A percentile compares a stretch with the other conserved stretches of the same genome.
phyloP scores from a whole-genome alignment of 2,888 invertebrate species.

The Dione juno region DNA sequence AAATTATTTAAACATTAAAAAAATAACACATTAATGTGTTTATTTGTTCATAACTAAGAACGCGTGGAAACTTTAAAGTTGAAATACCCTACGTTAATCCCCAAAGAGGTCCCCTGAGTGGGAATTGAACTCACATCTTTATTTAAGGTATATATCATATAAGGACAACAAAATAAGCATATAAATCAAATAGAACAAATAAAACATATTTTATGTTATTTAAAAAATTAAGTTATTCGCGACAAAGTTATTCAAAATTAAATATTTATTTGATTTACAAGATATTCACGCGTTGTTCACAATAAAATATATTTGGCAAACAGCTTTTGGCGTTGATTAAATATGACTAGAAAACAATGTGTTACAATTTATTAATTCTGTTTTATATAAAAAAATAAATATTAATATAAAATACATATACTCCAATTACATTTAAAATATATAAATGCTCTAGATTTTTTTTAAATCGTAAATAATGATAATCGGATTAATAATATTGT shows the following conservation, averaged over 20 bases:
- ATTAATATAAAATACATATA: too few relatives aligned
- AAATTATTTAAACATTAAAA: conserved; percentile 7
- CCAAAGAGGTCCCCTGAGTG: too few relatives aligned
- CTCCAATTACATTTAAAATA: background rate
- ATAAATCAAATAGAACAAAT: too few relatives aligned
- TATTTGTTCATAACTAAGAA: background rate
- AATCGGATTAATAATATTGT: background rate
- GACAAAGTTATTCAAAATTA: too few relatives aligned
- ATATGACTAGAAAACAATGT: conserved; percentile 39
- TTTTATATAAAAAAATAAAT: background rate
- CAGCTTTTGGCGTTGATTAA: conserved; percentile 37
- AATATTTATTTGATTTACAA: background rate
- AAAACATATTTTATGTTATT: background rate
- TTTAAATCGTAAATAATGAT: background rate
- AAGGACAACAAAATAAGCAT: too few relatives aligned
- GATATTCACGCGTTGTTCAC: conserved; percentile 18
- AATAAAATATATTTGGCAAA: conserved; percentile 37
- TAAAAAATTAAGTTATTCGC: background rate
- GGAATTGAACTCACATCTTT: too few relatives aligned
- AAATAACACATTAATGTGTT: background rate
- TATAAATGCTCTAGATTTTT: conserved; percentile 16
- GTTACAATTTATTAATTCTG: conserved; percentile 3
- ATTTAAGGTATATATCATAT: too few relatives aligned
- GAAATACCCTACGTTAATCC: too few relatives aligned
- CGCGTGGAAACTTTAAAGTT: background rate